Conservation (phyloP, 2,113 vertebrate species). For the Mastomys coucha region DNA sequence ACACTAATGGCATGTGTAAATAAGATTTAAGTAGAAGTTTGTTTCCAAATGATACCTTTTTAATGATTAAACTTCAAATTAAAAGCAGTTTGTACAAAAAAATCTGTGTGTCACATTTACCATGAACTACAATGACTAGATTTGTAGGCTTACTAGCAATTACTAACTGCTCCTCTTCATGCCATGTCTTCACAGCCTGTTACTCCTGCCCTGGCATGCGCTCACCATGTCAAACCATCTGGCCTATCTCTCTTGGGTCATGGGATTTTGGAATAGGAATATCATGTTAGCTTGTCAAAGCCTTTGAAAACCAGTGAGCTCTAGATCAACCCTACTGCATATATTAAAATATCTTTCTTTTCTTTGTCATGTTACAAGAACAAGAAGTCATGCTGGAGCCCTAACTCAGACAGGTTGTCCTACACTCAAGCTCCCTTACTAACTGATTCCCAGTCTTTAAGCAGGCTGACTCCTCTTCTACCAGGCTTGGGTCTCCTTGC, state of each 20-base stretch:
- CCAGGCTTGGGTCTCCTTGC: not conserved
- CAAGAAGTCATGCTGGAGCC: constrained; percentile 20
- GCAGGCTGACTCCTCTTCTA: not conserved
- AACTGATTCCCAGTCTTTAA: not conserved
- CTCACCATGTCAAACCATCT: not conserved
- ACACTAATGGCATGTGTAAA: not conserved
- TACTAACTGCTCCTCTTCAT: not conserved
- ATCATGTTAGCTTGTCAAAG: constrained; percentile 4
- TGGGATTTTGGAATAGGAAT: not conserved
- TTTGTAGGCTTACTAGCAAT: not conserved
- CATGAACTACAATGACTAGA: constrained; percentile 21
- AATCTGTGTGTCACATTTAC: not conserved
- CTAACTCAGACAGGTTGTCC: constrained; percentile 14
- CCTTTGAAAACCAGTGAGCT: constrained; percentile 22
- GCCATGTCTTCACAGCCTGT: not conserved
- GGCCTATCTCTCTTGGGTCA: not conserved
- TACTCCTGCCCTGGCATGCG: not conserved
- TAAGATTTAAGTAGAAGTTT: not conserved
- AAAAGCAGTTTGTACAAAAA: not conserved
- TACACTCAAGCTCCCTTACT: not conserved
- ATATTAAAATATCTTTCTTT: constrained; percentile 13
- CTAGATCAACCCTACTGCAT: not conserved
- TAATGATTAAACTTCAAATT: constrained; percentile 23
- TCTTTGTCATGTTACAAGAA: not conserved
- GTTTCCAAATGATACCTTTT: constrained; percentile 21